These are phyloP conservation scores for Pipa parva DNA, from an alignment of 2,113 vertebrate genomes.

Conservation along the genomic window DNA sequence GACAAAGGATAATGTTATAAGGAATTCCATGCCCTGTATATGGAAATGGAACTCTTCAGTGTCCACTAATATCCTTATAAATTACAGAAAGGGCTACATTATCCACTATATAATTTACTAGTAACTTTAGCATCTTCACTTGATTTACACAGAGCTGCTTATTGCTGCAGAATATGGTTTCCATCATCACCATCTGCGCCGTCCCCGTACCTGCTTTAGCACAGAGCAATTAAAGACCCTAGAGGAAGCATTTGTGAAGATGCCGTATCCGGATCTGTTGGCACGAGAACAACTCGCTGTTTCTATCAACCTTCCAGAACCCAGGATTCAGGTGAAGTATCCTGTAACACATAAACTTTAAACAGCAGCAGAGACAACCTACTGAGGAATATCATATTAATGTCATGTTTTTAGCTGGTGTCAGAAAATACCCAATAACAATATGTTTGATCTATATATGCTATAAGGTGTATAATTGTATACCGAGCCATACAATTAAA, in stretches of 20 bases:
- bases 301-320: conserved; percentile 71
- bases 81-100: too few species aligned
- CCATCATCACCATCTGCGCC: conserved; percentile 64
- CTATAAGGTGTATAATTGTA: too few species aligned
- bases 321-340: conserved; percentile 67
- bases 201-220: conserved; percentile 69
- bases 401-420: too few species aligned
- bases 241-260: conserved; percentile 71
- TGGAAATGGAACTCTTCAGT: not conserved
- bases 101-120: too few species aligned
- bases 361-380: too few species aligned
- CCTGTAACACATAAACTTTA: too few species aligned
- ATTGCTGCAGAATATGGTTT: conserved; percentile 63
- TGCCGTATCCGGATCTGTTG: conserved; percentile 70
- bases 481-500: too few species aligned
- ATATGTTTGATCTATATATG: too few species aligned
- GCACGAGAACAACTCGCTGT: conserved; percentile 71
- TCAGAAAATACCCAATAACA: too few species aligned
- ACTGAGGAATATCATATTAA: too few species aligned
- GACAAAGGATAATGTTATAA: too few species aligned
- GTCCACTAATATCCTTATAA: too few species aligned
- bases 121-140: not conserved
- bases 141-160: conserved; percentile 60
- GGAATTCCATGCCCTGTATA: not conserved
- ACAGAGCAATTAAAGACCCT: conserved; percentile 68